phyloP scores from a whole-genome alignment of 1,140 invertebrate species.

The Tetranychus cinnabarinus region DNA sequence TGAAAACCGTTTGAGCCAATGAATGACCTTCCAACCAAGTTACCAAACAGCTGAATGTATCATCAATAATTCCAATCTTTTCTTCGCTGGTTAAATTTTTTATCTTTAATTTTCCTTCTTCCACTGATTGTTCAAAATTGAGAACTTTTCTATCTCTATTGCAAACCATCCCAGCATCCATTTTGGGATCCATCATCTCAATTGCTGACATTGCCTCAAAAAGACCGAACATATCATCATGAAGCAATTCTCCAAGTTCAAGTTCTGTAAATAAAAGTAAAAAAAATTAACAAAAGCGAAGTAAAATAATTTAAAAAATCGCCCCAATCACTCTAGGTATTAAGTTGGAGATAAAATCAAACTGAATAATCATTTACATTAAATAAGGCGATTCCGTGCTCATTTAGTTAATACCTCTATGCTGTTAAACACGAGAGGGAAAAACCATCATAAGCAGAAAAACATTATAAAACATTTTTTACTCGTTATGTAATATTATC shows the following conservation, averaged over 20 bases:
- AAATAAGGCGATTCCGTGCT: background rate
- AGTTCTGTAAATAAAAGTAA: conserved; percentile 28
- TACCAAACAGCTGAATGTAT: conserved; percentile 62
- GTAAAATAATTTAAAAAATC: background rate
- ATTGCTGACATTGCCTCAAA: conserved; percentile 99
- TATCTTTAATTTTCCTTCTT: conserved; percentile 46
- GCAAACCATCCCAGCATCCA: conserved; percentile 95
- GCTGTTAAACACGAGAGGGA: background rate
- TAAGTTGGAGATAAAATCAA: background rate
- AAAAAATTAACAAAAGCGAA: background rate
- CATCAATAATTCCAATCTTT: conserved; percentile 62
- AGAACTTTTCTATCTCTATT: conserved; percentile 56
- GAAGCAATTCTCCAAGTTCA: conserved; percentile 59
- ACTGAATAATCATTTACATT: background rate
- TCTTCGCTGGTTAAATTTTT: conserved; percentile 31
- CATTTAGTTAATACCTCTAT: background rate
- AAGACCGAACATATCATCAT: conserved; percentile 67
- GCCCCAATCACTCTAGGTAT: background rate
- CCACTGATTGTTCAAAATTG: conserved; percentile 32
- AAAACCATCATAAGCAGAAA: background rate
- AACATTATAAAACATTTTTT: background rate
- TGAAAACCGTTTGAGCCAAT: conserved; percentile 86
- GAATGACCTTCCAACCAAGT: conserved; percentile 88
- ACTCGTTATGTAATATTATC: too few species aligned
- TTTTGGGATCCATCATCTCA: conserved; percentile 99